Evolutionary conservation across 2,888 invertebrate species (phyloP).

Genomic region (Amblyteles armatorius): DNA sequence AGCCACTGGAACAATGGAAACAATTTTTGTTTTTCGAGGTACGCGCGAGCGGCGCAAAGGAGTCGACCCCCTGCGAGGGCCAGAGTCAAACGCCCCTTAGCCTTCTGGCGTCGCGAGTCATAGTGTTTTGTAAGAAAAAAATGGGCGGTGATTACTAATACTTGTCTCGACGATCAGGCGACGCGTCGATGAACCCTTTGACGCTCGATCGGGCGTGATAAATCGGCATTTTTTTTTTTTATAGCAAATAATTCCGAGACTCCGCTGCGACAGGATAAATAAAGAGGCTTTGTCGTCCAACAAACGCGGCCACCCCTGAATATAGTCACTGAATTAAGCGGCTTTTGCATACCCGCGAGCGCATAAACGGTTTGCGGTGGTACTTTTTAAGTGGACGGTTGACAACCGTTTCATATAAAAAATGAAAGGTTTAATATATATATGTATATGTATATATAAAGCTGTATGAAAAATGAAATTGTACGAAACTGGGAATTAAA

Average conservation of each 20-base stretch:
- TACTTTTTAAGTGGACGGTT: background rate
- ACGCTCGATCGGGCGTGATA: constrained; percentile 62
- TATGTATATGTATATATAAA: too few species aligned
- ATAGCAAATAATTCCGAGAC: constrained; percentile 47
- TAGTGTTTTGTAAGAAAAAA: constrained; percentile 38
- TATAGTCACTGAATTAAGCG: constrained; percentile 1
- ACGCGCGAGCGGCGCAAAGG: constrained; percentile 15
- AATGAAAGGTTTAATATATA: background rate
- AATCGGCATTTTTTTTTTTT: constrained; percentile 45
- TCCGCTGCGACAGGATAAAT: constrained; percentile 28
- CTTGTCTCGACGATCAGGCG: constrained; percentile 66
- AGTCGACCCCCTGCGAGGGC: constrained; percentile 10
- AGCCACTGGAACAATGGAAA: constrained; percentile 71
- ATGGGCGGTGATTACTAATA: constrained; percentile 53
- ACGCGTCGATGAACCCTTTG: constrained; percentile 69
- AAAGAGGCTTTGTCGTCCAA: constrained; percentile 31
- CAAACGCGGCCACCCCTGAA: constrained; percentile 47
- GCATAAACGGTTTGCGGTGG: background rate
- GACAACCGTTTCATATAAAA: background rate
- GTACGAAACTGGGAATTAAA: background rate
- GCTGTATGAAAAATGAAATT: too few species aligned
- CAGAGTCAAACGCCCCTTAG: constrained; percentile 60
- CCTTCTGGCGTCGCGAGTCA: constrained; percentile 34
- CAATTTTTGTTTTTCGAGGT: constrained; percentile 65
- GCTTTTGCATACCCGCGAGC: background rate